Conservation (phyloP, 2,888 invertebrate species). For the Cyaniris semiargus region DNA sequence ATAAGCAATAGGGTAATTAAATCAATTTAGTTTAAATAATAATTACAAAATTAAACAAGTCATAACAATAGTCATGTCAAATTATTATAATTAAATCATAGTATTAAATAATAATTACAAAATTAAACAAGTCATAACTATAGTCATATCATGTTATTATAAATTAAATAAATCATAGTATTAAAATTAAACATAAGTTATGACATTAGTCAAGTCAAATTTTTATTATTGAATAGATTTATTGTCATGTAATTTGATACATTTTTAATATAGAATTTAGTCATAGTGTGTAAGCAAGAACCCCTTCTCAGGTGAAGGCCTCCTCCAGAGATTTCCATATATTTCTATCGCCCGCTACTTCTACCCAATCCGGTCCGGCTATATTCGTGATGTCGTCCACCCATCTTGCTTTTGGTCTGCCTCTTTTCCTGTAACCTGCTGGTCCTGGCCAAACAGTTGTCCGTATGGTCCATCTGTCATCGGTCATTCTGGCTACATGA, state of each 20-base stretch:
- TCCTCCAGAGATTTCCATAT: conserved; percentile 34
- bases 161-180: no score
- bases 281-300: not conserved
- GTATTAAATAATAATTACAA: no score
- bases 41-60: no score
- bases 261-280: not conserved
- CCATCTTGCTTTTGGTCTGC: conserved; percentile 34
- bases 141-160: no score
- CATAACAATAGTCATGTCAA: no score
- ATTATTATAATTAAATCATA: no score
- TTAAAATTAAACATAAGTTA: no score
- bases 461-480: conserved; percentile 20
- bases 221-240: not conserved
- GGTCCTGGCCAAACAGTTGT: conserved; percentile 31
- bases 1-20: no score
- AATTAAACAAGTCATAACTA: no score
- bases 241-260: not conserved
- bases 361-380: conserved; percentile 29
- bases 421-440: conserved; percentile 31
- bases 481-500: conserved; percentile 12
- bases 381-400: conserved; percentile 32
- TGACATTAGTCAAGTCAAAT: no score
- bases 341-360: conserved; percentile 28
- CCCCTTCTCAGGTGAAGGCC: conserved; percentile 33
- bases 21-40: no score